Percentiles rank a stretch among this genome's conserved stretches.
Evolutionary conservation across 2,797 vertebrate genomes (phyloP).

Genomic region (Myioborus melanocephalus): DNA sequence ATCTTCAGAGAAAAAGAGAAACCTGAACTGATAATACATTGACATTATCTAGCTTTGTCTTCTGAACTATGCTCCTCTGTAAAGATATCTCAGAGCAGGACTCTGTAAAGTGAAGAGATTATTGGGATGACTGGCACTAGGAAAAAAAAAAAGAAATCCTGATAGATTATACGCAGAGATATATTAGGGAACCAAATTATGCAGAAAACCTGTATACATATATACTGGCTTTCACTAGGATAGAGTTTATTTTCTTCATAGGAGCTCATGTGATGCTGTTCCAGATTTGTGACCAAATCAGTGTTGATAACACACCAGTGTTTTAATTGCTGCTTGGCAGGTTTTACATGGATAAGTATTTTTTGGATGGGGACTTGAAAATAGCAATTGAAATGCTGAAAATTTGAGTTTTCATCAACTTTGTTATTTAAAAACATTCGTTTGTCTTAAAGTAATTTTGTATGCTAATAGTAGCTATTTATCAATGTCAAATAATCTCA

Average conservation of each 20-base stretch:
- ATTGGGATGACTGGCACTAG: background rate
- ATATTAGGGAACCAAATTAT: background rate
- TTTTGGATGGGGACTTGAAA: background rate
- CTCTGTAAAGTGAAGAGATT: background rate
- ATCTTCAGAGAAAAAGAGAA: background rate
- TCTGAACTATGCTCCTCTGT: background rate
- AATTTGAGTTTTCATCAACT: background rate
- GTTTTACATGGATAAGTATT: background rate
- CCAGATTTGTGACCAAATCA: background rate
- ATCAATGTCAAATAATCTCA: background rate
- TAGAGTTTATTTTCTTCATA: background rate
- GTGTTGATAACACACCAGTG: background rate
- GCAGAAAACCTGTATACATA: background rate
- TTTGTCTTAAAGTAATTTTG: background rate
- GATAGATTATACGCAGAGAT: background rate
- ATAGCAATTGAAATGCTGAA: background rate
- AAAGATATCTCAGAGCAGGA: background rate
- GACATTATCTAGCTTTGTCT: background rate
- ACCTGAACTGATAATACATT: background rate
- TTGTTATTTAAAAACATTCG: background rate
- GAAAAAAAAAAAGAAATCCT: background rate
- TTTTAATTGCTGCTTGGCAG: background rate
- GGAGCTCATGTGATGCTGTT: background rate
- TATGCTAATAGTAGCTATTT: background rate
- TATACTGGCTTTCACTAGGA: accelerated